Evolutionary conservation across 2,888 invertebrate species (phyloP).

Genomic region (Coecobrya sp.): DNA sequence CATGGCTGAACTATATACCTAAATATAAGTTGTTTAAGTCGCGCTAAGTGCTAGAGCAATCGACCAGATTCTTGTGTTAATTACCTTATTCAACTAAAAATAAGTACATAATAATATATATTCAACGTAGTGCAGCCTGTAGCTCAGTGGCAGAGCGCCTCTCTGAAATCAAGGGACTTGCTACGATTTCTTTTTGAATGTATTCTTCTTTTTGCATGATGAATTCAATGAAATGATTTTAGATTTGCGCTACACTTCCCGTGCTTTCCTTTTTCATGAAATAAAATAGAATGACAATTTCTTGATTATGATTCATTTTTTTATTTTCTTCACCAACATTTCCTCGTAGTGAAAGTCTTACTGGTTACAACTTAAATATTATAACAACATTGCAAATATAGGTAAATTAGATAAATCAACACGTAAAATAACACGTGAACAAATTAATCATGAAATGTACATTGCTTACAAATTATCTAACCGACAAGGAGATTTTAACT

Average conservation of each 20-base stretch:
- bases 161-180: constrained; percentile 77
- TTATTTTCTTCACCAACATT: too few species aligned
- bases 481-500: background rate
- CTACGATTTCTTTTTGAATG: constrained; percentile 44
- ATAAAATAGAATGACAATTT: too few species aligned
- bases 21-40: constrained; percentile 81
- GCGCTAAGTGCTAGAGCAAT: constrained; percentile 78
- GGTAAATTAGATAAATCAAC: background rate
- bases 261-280: too few species aligned
- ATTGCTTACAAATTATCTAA: background rate
- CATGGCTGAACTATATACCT: constrained; percentile 80
- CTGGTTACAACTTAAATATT: background rate
- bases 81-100: constrained; percentile 79
- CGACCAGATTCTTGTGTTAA: constrained; percentile 80
- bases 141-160: constrained; percentile 84
- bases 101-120: constrained; percentile 69
- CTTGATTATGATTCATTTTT: too few species aligned
- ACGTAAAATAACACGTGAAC: background rate
- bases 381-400: background rate
- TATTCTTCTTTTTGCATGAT: background rate
- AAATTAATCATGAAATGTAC: background rate
- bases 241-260: too few species aligned
- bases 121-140: constrained; percentile 77
- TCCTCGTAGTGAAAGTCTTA: too few species aligned
- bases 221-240: background rate